These are phyloP conservation scores for Geothlypis trichas DNA, from an alignment of 2,113 vertebrate species.

Conservation along the genomic window DNA sequence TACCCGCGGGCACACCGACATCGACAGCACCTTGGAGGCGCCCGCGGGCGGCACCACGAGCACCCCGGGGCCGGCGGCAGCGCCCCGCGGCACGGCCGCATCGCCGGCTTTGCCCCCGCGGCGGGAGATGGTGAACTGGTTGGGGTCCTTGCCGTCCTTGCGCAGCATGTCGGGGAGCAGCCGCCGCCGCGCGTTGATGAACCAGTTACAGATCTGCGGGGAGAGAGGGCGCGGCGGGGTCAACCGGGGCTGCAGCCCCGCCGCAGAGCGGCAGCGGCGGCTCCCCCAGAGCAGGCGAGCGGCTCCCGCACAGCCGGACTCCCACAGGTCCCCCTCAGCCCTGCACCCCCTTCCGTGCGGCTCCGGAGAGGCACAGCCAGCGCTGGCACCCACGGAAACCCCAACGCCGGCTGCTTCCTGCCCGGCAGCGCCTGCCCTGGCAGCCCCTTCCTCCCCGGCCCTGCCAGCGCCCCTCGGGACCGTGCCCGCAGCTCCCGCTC, in stretches of 20 bases:
- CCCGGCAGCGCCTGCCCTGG: neutral
- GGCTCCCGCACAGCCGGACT: accelerated
- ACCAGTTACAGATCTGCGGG: constrained; percentile 96
- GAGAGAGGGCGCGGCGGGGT: neutral
- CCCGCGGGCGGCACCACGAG: constrained; percentile 65
- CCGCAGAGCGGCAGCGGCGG: neutral
- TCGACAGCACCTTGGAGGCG: constrained; percentile 40
- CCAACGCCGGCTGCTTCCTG: neutral
- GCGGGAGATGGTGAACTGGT: constrained; percentile 92
- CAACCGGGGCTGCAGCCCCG: neutral
- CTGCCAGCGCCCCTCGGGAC: neutral
- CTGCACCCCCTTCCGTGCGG: neutral
- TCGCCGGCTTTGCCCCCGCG: constrained; percentile 78
- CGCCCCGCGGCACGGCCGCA: constrained; percentile 49
- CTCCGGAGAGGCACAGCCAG: neutral
- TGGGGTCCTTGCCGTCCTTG: constrained; percentile 93
- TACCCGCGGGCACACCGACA: constrained; percentile 68
- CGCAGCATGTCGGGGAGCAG: constrained; percentile 93
- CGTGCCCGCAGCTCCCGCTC: accelerated
- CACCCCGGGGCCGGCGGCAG: constrained; percentile 31
- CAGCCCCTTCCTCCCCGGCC: neutral
- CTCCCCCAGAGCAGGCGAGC: neutral
- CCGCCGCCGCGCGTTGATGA: constrained; percentile 93
- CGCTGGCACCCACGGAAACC: neutral
- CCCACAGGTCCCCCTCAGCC: neutral